Evolutionary conservation across 1,140 invertebrate species (phyloP), one percentile per base, ranked within the genome.

Genomic region (Pomacea maculata): DNA sequence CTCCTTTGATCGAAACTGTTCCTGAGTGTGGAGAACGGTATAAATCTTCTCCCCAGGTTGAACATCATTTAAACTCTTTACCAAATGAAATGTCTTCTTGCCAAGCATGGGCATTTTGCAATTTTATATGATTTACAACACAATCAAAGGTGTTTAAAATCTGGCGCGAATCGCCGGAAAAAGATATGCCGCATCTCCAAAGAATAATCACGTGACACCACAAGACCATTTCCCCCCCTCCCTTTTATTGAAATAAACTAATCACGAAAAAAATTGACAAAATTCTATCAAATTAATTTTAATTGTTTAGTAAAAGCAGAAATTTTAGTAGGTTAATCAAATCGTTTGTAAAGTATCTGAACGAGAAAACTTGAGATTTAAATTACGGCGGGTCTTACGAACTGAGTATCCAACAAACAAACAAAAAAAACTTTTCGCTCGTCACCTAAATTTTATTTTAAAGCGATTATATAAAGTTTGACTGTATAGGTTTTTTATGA

Each of bases 1-100:
- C 89, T 86, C 82, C 85, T 90, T 87, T 19, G 87, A 89, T 87
- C 84, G 84, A 81, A 91, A 89, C 85, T 89, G 86, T 88, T 91
- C 90, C 80, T 88, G 86, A 4, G 90, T 90, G 80, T 90, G 87
- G 25, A 85, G 84, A 84, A 90, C 88, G 25, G 88, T 88, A 80
- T 86, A 91, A 64, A 88, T 80, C 68, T 85, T 82, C 72, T 90
- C 89, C 71, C 86, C 85, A 52, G 85, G 76, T 82, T 85, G 81
- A 71, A 85, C 81, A 82, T 88, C 83, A 52, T 80, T 82, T 75
- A 87, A 57, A 80, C 86, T 82, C 78, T 88, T 88, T 64, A 80
- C 83, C 67, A 83, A 84, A 75, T 81, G 80, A 79, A 89, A 88
- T 73, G 86, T 81, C 72, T 89, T 88, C 75, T 88, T 89, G 34